Evolutionary conservation across 1,140 invertebrate genomes (phyloP).

Genomic region (Tetragnatha versicolor): DNA sequence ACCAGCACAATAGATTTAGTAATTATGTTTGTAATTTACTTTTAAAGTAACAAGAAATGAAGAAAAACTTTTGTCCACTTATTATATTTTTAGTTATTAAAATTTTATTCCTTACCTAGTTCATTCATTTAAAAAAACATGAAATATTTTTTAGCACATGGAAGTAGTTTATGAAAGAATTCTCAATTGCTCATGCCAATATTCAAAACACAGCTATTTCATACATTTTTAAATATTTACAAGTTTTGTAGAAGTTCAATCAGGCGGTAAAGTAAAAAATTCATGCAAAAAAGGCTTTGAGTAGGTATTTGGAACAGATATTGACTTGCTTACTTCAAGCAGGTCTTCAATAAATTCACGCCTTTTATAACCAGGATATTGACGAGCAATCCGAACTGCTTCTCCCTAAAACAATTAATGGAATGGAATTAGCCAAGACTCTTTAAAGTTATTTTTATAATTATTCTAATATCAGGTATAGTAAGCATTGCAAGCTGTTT

Average conservation of each 20-base stretch:
- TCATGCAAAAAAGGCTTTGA: conserved; percentile 28
- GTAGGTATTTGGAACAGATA: conserved; percentile 26
- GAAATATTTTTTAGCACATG: neutral
- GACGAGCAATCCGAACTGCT: conserved; percentile 39
- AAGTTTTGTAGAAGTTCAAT: neutral
- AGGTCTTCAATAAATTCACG: conserved; percentile 31
- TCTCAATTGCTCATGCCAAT: no score
- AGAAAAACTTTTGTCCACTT: neutral
- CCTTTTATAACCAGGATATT: conserved; percentile 9
- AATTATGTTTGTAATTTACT: neutral
- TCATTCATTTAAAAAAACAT: neutral
- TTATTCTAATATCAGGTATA: no score
- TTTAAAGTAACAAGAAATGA: no score
- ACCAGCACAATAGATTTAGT: conserved; percentile 21
- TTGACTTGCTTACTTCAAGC: neutral
- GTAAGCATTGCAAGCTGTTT: no score
- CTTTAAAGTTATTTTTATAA: no score
- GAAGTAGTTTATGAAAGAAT: neutral
- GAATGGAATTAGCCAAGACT: no score
- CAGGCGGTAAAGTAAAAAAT: neutral
- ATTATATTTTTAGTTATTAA: neutral
- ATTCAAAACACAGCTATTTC: no score
- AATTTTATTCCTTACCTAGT: neutral
- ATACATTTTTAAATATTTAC: neutral
- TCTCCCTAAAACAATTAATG: no score